Evolutionary conservation across 2,113 vertebrate species (phyloP), one percentile per base, ranked within the genome.

Genomic region (Pongo pygmaeus): DNA sequence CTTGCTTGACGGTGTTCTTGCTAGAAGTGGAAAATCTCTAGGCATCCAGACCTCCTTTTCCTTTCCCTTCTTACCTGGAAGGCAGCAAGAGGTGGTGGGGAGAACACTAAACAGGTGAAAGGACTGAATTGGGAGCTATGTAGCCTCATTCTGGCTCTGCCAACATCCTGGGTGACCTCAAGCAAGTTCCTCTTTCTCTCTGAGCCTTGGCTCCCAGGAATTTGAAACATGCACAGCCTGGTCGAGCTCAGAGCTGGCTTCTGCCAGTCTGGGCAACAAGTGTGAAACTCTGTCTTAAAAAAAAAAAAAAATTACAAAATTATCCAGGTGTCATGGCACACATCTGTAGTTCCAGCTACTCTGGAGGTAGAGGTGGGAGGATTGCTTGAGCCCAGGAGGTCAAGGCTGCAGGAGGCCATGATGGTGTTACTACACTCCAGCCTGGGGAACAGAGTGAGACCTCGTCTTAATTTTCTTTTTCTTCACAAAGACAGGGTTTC

Each of bases 91-190:
- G 52, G 3, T 13, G 4, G 13, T 74, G 46, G 8, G 27, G 40
- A 50, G 48, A 38, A 46, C 69, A 18, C 17, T 1, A 7, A 86
- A 32, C 8, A 11, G 11, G 55, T 23, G 2, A 4, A 43, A 27
- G 74, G 20, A 32, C 57, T 25, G 40, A 5, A 7, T 1, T 18
- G 38, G 40, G n/a, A 70, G 43, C n/a, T 16, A 13, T 0, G 0
- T 6, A 12, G 72, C 74, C 35, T 79, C 17, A 18, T 25, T 64
- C 6, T 8, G 50, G 69, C 40, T 38, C 57, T 70, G 70, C 27
- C 25, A 4, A 38, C 52, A 64, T 35, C n/a, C 61, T 0, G 0
- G 27, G 61, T 69, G 50, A 46, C 86, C n/a, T 74, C 55, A 8
- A 83, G 81, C 22, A 67, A 80, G 74, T 46, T 40, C 50, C 20